Conservation (phyloP, 2,888 invertebrate species). For the Drosophila borborema region DNA sequence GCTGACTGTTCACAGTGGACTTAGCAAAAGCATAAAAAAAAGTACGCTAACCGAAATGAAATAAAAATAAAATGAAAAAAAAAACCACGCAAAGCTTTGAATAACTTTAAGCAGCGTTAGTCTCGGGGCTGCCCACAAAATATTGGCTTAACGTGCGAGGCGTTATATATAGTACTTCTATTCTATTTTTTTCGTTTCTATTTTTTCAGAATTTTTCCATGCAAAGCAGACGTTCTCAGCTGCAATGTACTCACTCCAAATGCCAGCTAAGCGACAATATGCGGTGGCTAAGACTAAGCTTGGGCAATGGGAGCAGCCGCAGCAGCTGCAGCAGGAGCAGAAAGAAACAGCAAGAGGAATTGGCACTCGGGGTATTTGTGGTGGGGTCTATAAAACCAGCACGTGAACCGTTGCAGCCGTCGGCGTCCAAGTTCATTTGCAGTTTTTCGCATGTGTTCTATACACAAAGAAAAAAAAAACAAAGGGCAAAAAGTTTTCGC, state of each 20-base stretch:
- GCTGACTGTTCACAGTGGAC: conserved; percentile 57
- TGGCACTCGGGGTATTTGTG: background rate
- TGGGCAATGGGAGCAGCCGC: conserved; percentile 13
- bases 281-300: conserved; percentile 56
- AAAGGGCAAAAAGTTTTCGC: conserved; percentile 18
- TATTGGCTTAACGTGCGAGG: conserved; percentile 75
- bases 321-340: conserved; percentile 17
- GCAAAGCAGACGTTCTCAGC: conserved; percentile 46
- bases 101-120: conserved; percentile 69
- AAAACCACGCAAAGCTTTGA: conserved; percentile 60
- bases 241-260: conserved; percentile 17
- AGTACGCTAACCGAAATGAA: conserved; percentile 2
- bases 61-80: conserved; percentile 20
- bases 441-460: conserved; percentile 63
- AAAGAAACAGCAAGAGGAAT: conserved; percentile 6
- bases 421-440: conserved; percentile 70
- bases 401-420: conserved; percentile 48
- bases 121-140: conserved; percentile 61
- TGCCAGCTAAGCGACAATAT: conserved; percentile 59
- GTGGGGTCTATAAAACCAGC: conserved; percentile 19
- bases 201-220: conserved; percentile 29
- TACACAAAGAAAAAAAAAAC: conserved; percentile 2
- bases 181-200: conserved; percentile 5
- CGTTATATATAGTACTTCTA: conserved; percentile 43
- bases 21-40: conserved; percentile 26